Evolutionary conservation across 2,113 vertebrate species (phyloP), one percentile per base, ranked within the genome.

Genomic region (Entelurus aequoreus): DNA sequence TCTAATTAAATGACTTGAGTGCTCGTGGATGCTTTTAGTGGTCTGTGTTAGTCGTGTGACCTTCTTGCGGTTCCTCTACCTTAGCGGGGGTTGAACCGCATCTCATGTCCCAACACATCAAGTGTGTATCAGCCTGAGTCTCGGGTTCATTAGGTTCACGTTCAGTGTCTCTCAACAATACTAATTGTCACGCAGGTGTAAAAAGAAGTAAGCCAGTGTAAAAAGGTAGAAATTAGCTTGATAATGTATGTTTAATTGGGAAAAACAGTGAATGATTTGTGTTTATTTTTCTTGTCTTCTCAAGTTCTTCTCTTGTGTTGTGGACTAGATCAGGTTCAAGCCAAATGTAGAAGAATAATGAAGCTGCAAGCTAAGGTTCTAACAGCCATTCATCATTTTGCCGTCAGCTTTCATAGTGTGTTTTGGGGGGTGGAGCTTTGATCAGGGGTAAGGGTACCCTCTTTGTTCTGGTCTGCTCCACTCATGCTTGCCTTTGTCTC

Each of bases 401-500:
- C 66, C 50, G 79, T 55, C 68, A 83, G 74, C 62, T 77, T 62
- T 15, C 58, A 68, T 76, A 79, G 73, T 70, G 67, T 78, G 62
- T 71, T 35, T 53, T 50, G 42, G 52, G 58, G 73, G 81, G 68
- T 75, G 77, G 75, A 65, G 71, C 48, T 35, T 63, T 55, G 60
- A 75, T 76, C 65, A 62, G 70, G 61, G 48, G 71, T 63, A 53
- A 62, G 46, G 56, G 72, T 79, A 63, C 78, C 63, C 73, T 81
- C 85, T 85, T 86, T 87, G 85, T 86, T 87, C 80, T 84, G 57
- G 54, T 71, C 81, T 10, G 15, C 78, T 79, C 72, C 62, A 68
- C 82, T 84, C 82, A 82, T 82, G 79, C 81, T 62, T 75, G 75
- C 80, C 66, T 87, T 87, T 86, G 84, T 87, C 82, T 78, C 82